Conservation (phyloP, 2,113 vertebrate species). For the Gallinago jamesoni region DNA sequence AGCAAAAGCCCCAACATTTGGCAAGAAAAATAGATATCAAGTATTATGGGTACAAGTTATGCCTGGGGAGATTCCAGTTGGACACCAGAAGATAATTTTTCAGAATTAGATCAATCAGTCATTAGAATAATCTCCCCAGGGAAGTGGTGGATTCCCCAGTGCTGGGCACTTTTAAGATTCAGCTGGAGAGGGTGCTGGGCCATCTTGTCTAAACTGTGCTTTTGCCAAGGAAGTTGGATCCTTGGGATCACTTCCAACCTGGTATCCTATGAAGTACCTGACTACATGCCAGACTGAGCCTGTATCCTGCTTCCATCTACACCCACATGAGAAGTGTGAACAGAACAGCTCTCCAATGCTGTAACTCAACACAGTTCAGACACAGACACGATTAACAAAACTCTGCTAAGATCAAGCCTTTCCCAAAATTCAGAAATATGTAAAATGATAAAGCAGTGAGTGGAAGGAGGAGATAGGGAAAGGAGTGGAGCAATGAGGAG, state of each 20-base stretch:
- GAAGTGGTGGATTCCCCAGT: not conserved
- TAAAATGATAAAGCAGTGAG: not conserved
- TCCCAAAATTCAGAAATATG: not conserved
- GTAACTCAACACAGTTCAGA: not conserved
- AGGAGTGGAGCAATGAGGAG: not conserved
- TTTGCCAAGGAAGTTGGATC: not conserved
- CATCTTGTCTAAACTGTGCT: not conserved
- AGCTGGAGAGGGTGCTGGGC: not conserved
- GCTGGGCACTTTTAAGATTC: not conserved
- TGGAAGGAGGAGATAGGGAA: not conserved
- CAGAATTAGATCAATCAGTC: not conserved
- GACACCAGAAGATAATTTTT: not conserved
- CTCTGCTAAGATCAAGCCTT: not conserved
- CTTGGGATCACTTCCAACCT: not conserved
- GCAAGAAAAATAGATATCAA: not conserved
- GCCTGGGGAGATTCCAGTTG: not conserved
- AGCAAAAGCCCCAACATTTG: not conserved
- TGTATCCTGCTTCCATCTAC: not conserved
- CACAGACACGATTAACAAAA: fast-evolving
- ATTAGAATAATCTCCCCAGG: not conserved
- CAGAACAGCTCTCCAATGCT: not conserved
- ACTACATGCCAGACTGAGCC: not conserved
- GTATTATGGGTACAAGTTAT: not conserved
- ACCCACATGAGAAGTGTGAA: not conserved
- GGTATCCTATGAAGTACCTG: not conserved